Base-by-base conservation (phyloP, 2,113 vertebrate species). In the Dipodomys merriami region DNA sequence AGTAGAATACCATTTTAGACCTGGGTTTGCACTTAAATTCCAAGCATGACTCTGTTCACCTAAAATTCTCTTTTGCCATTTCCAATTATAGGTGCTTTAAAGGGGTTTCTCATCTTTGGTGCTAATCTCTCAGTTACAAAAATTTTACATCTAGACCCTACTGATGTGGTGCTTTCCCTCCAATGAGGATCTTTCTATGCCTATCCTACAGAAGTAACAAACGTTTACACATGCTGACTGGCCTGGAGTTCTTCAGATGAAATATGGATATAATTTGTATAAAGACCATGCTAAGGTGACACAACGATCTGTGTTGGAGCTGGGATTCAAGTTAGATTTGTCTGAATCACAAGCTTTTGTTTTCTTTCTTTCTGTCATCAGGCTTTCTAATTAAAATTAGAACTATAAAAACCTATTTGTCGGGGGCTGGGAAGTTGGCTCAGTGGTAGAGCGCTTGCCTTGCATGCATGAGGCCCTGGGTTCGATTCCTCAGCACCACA, bases 21-120 rank as follows among this genome's bases (percentile, higher is more conserved):
- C 76, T 83, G 12, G 1, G 0, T 62, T 89, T 62, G 5, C 20
- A 67, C 46, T 74, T 76, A 30, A 86, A 71, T 91, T 67, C 27
- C n/a, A 72, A 74, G 33, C 53, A 60, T 83, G 62, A 79, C 12
- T 76, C 35, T 30, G 11, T 65, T 93, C 33, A 67, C 62, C 7
- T 33, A 69, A 91, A 53, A 53, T 83, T 53, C 74, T 91, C 77
- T 77, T 44, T 27, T 83, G 76, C 33, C 11, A 86, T 93, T 93
- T 91, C 35, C 33, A 77, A 30, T 72, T 71, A 64, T 13, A 68
- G 22, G 87, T 72, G 49, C 16, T 16, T 53, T 96, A 33, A 57
- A n/a, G 33, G 77, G 23, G 60, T 25, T 83, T 35, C 62, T 13
- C 25, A 10, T 83, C 39, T 62, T 78, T 91, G 62, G 20, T 64